phyloP scores from a whole-genome alignment of 2,113 vertebrate species.

The Carassius carassius region DNA sequence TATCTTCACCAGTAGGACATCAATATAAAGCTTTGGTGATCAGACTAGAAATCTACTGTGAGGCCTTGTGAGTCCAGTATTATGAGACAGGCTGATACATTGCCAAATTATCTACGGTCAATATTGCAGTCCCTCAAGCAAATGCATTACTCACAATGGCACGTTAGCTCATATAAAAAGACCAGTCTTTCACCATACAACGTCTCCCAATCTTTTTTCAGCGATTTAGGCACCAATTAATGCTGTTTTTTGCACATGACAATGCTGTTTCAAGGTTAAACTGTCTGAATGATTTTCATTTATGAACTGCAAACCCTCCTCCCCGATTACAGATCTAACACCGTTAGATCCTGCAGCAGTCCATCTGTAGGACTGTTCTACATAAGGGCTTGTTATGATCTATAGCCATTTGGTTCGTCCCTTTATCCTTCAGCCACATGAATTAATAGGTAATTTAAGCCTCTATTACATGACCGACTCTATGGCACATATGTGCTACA shows the following conservation, averaged over 20 bases:
- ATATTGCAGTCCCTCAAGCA: constrained; percentile 9
- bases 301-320: constrained; percentile 64
- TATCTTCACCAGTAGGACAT: background rate
- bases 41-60: background rate
- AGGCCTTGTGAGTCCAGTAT: background rate
- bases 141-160: background rate
- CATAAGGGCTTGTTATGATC: background rate
- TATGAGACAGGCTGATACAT: background rate
- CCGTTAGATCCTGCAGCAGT: background rate
- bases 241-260: constrained; percentile 60
- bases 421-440: constrained; percentile 69
- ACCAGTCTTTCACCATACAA: background rate
- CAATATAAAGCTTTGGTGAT: background rate
- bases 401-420: constrained; percentile 50
- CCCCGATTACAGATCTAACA: background rate
- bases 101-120: background rate
- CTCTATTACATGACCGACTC: constrained; percentile 65
- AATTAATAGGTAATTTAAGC: constrained; percentile 73
- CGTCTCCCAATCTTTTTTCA: background rate
- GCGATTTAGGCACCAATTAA: constrained; percentile 38
- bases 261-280: constrained; percentile 74
- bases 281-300: constrained; percentile 78
- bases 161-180: constrained; percentile 6
- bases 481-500: constrained; percentile 55
- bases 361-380: background rate